These are phyloP conservation scores for Gandaritis pyraliata DNA, from an alignment of 2,888 invertebrate species.

Conservation along the genomic window DNA sequence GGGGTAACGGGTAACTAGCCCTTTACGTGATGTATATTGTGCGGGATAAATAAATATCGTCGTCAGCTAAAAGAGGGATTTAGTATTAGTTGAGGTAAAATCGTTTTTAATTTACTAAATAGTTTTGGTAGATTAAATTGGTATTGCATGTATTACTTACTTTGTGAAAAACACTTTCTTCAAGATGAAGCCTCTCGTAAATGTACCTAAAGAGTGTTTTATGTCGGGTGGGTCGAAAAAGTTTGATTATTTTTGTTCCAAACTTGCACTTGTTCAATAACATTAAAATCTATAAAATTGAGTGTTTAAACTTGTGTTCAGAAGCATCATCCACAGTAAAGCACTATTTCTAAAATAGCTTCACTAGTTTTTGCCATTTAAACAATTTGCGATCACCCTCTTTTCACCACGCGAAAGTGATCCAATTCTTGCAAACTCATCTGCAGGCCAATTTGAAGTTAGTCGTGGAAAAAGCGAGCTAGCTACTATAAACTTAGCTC, in stretches of 20 bases:
- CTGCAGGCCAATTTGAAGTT: slow-evolving; percentile 32
- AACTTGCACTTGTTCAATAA: no score
- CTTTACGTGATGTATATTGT: slow-evolving; percentile 50
- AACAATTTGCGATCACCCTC: slow-evolving; percentile 33
- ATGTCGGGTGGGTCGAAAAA: no score
- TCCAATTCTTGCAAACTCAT: slow-evolving; percentile 35
- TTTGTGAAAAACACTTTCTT: no score
- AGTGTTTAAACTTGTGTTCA: no score
- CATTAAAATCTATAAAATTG: background rate
- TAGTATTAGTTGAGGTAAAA: slow-evolving; percentile 26
- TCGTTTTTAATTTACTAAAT: background rate
- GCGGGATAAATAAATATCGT: slow-evolving; percentile 42
- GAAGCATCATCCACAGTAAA: background rate
- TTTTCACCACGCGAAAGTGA: slow-evolving; percentile 32
- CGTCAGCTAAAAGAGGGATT: slow-evolving; percentile 28
- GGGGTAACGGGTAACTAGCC: slow-evolving; percentile 47
- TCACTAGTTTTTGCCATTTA: slow-evolving; percentile 12
- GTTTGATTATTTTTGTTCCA: no score
- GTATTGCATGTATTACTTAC: background rate
- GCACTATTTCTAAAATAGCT: slow-evolving; percentile 1
- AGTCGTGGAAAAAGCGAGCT: slow-evolving; percentile 26
- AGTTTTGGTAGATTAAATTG: background rate
- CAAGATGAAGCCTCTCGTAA: no score
- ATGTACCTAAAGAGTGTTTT: no score
- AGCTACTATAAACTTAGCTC: slow-evolving; percentile 31